phyloP scores from a whole-genome alignment of 1,140 invertebrate species.

The Holcopasites calliopsidis region DNA sequence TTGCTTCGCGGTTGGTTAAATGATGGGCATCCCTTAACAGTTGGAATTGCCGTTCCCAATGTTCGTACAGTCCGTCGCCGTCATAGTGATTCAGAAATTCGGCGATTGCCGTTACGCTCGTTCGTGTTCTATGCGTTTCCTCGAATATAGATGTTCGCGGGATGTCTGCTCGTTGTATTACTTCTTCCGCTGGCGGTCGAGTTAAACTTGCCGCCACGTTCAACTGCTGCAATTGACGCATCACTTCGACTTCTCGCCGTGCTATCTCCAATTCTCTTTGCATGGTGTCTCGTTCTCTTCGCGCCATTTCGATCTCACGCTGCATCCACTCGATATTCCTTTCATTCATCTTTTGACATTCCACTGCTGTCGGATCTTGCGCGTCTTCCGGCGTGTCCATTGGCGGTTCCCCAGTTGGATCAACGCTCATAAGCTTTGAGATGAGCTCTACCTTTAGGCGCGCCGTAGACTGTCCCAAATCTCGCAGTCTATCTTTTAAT shows the following conservation, averaged over 20 bases:
- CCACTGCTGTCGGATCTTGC: no score
- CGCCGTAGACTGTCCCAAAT: no score
- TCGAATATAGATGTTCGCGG: neutral
- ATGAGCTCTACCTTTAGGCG: no score
- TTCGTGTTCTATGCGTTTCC: neutral
- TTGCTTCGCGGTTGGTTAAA: neutral
- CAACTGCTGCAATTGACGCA: neutral
- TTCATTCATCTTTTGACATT: no score
- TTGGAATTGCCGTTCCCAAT: neutral
- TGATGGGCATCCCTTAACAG: neutral
- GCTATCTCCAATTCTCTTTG: neutral
- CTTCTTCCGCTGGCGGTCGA: no score
- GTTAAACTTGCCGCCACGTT: neutral
- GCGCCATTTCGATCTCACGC: no score
- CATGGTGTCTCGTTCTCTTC: no score
- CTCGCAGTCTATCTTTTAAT: no score
- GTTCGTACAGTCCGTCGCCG: neutral
- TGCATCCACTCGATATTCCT: no score
- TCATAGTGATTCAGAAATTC: neutral
- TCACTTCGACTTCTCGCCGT: neutral
- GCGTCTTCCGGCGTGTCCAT: no score
- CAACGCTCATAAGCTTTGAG: no score
- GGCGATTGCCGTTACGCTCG: neutral
- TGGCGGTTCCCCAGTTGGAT: no score
- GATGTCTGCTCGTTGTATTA: neutral